Evolutionary conservation across 2,888 invertebrate species (phyloP), one percentile per base, ranked within the genome.

Genomic region (Lutraria lutraria): DNA sequence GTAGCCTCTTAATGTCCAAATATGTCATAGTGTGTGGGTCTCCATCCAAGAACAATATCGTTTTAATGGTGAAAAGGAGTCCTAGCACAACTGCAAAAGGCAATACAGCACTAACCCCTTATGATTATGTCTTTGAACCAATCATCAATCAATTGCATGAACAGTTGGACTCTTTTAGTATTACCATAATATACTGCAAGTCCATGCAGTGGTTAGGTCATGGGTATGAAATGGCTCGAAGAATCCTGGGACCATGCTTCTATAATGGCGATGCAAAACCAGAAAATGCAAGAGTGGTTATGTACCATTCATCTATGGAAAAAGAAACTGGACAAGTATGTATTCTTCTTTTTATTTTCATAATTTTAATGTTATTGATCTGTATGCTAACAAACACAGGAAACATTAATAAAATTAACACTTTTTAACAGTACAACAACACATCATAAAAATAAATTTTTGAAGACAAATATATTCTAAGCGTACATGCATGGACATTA

Each of bases 171-270:
- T 16, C 19, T 13, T 83, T 87, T 81, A 29, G 34, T 19, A 85
- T 89, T n/a, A 89, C 88, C 3, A 53, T 91, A 10, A 81, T 89
- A 19, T 91, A 86, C 60, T 87, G 87, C 56, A 84, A 81, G 56
- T 52, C 80, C 4, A 85, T 88, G 79, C 63, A 91, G 54, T 91
- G 89, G 91, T 34, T 88, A 13, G 88, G 90, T 0, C 87, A 88
- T 84, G 89, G 86, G 4, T 89, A 87, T 63, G 84, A 91, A 53
- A 52, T 86, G 60, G 76, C 84, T 6, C 80, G 43, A 53, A 68
- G 72, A 53, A 81, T 90, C 1, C 86, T 87, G 3, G 85, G 68
- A 25, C n/a, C n/a, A n/a, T n/a, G n/a, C n/a, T n/a, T n/a, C n/a
- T n/a, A n/a, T n/a, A n/a, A n/a, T n/a, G n/a, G n/a, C n/a, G n/a